Base-by-base conservation (phyloP, 1,140 invertebrate species). In the Drosophila simulans region DNA sequence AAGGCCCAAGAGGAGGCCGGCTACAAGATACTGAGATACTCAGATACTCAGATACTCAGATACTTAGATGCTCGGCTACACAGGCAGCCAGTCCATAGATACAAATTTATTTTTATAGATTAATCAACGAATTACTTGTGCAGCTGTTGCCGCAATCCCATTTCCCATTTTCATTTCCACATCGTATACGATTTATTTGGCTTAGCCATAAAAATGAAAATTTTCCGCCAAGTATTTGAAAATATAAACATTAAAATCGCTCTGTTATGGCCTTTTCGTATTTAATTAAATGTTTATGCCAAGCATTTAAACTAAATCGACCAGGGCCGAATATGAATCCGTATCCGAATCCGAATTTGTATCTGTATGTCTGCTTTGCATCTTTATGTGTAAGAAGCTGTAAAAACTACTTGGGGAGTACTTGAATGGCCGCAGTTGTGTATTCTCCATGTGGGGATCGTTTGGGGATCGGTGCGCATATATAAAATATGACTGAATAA, bases 101-200 rank as follows among this genome's bases (percentile, higher is more conserved):
- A 85, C 80, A 86, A 89, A 86, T 89, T 79, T 86, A 83, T 86
- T 89, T 89, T 83, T 86, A 89, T 89, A 86, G 80, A 86, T 86
- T 86, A 86, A 86, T 86, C 84, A 86, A 80, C 75, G 79, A 79
- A 70, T 82, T 76, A 62, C 60, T 80, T 75, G 63, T 63, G 55
- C 76, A 85, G 75, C 58, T 64, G 74, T 70, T 70, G 60, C 59
- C 77, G 59, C 53, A 75, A 66, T 69, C 31, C 55, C 64, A 57
- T 66, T 77, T 37, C 35, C 46, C 69, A 60, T 58, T 75, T 66
- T 45, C 66, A 69, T 68, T 69, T 71, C 78, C 60, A 71, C 78
- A 65, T 70, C 65, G 75, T 52, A 63, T 63, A 63, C 65, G 55
- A 85, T 85, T 82, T 86, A 86, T 85, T 82, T 85, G 40, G 82